phyloP scores from a whole-genome alignment of 2,797 vertebrate genomes.

The Botia kubotai region DNA sequence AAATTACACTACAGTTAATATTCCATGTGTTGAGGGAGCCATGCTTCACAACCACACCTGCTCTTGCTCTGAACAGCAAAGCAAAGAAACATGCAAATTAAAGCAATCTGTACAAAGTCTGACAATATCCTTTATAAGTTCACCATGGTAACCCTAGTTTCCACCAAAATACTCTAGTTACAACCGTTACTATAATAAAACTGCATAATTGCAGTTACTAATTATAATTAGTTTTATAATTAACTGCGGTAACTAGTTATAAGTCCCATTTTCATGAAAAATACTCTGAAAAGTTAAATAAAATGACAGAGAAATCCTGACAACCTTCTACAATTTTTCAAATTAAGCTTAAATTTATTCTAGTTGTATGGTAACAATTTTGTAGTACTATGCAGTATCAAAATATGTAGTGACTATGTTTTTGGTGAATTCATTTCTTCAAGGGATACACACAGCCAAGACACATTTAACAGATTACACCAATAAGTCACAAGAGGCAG shows the following conservation, averaged over 20 bases:
- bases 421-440: too few relatives aligned
- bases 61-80: slow-evolving; percentile 27
- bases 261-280: too few relatives aligned
- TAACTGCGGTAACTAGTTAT: neutral
- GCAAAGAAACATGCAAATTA: slow-evolving; percentile 23
- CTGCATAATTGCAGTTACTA: neutral
- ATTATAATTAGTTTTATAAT: too few relatives aligned
- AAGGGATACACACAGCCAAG: too few relatives aligned
- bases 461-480: neutral
- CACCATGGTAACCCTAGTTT: neutral
- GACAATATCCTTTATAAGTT: neutral
- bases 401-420: neutral
- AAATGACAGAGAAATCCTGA: too few relatives aligned
- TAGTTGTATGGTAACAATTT: neutral
- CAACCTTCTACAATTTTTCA: neutral
- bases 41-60: slow-evolving; percentile 38
- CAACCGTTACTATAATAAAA: neutral
- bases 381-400: neutral
- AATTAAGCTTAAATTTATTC: neutral
- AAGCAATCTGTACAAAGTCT: slow-evolving; percentile 3
- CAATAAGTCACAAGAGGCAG: neutral
- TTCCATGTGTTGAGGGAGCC: slow-evolving; percentile 33
- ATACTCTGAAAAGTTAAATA: too few relatives aligned
- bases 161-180: too few relatives aligned
- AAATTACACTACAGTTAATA: slow-evolving; percentile 23